Evolutionary conservation across 2,113 vertebrate species (phyloP).

Genomic region (Phyllopteryx taeniolatus): DNA sequence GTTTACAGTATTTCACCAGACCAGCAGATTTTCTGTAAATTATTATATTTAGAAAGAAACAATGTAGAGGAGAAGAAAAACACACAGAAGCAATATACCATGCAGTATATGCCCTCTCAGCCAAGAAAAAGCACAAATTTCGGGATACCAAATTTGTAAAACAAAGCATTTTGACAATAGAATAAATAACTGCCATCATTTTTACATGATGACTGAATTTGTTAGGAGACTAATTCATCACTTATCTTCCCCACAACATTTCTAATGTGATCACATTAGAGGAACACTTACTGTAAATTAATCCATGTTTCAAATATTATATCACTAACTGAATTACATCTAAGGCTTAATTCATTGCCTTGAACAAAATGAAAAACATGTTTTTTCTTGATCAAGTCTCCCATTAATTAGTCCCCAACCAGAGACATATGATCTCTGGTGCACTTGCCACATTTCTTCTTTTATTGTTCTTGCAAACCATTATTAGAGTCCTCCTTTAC

Average conservation of each 20-base stretch:
- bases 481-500: constrained; percentile 27
- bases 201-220: constrained; percentile 12
- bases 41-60: not conserved
- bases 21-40: not conserved
- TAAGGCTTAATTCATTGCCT: constrained; percentile 19
- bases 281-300: constrained; percentile 15
- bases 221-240: constrained; percentile 1
- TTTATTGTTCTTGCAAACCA: constrained; percentile 9
- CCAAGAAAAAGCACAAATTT: not conserved
- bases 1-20: not conserved
- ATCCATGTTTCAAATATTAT: constrained; percentile 16
- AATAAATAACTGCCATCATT: constrained; percentile 20
- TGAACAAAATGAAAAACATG: constrained; percentile 15
- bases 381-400: constrained; percentile 13
- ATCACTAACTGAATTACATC: not conserved
- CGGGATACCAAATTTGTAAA: not conserved
- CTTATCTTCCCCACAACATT: constrained; percentile 3
- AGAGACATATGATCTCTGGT: constrained; percentile 12
- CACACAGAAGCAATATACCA: not conserved
- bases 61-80: not conserved
- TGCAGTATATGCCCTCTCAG: not conserved
- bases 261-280: constrained; percentile 27
- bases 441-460: constrained; percentile 3
- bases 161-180: not conserved
- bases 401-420: constrained; percentile 33